Percentiles rank a stretch among this genome's conserved stretches.
phyloP scores from a whole-genome alignment of 2,888 invertebrate species.

The Balanococcus diminutus region DNA sequence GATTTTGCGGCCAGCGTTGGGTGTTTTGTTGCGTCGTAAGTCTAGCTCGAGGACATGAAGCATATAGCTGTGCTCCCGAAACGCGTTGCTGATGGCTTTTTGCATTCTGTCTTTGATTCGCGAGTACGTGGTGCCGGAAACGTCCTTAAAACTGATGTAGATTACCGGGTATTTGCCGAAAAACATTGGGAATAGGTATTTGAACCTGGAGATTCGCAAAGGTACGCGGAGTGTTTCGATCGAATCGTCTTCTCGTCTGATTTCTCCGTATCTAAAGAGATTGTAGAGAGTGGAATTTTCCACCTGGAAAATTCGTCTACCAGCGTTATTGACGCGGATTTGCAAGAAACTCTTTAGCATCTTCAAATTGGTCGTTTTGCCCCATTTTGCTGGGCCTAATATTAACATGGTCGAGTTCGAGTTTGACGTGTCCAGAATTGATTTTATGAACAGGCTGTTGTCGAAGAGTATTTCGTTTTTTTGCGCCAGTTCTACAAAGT shows the following conservation, averaged over 20 bases:
- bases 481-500: neutral
- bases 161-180: slow-evolving; percentile 21
- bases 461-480: slow-evolving; percentile 7
- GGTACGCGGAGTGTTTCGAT: neutral
- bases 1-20: neutral
- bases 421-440: neutral
- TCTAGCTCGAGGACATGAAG: neutral
- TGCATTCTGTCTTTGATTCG: neutral
- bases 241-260: neutral
- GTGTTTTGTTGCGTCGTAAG: neutral
- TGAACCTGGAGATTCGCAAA: neutral
- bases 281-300: neutral
- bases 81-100: neutral
- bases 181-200: neutral
- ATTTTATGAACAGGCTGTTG: neutral
- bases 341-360: neutral
- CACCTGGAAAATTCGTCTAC: neutral
- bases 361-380: neutral
- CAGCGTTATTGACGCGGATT: neutral
- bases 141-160: slow-evolving; percentile 18
- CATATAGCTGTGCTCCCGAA: slow-evolving; percentile 31
- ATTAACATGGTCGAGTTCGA: neutral
- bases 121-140: neutral
- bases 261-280: neutral
- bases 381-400: neutral